Evolutionary conservation across 1,140 invertebrate species (phyloP).

Genomic region (Chrysoperla carnea): DNA sequence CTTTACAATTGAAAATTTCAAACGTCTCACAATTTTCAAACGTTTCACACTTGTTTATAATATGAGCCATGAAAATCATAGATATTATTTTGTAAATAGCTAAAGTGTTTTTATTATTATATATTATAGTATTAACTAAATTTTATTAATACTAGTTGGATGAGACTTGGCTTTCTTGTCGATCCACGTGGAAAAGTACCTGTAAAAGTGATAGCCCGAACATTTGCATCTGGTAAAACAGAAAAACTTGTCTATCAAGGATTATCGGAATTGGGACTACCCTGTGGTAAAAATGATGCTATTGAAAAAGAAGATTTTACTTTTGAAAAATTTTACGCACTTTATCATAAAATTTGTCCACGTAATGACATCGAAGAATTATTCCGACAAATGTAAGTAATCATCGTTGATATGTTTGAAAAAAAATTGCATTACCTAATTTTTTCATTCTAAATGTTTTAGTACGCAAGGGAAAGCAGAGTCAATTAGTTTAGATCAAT

Average conservation of each 20-base stretch:
- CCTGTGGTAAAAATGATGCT: conserved; percentile 91
- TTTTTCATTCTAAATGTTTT: conserved; percentile 7
- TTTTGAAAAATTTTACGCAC: conserved; percentile 95
- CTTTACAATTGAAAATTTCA: no score
- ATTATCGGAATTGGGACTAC: conserved; percentile 80
- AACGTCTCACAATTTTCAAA: no score
- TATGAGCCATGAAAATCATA: no score
- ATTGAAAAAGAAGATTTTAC: conserved; percentile 92
- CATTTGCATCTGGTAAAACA: conserved; percentile 95
- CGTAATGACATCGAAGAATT: conserved; percentile 97
- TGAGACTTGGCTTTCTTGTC: conserved; percentile 81
- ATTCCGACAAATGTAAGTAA: conserved; percentile 87
- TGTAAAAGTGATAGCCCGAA: conserved; percentile 88
- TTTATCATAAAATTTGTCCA: conserved; percentile 99
- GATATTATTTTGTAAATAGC: no score
- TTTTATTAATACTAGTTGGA: conserved; percentile 62
- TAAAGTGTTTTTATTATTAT: no score
- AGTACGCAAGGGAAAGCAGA: conserved; percentile 84
- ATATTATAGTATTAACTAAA: no score
- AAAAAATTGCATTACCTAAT: not conserved
- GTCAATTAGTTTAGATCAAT: conserved; percentile 67
- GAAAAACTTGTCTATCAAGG: conserved; percentile 98
- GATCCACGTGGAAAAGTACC: conserved; percentile 93
- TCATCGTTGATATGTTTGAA: no score
- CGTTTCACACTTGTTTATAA: no score